Conservation (phyloP, 2,888 invertebrate genomes). For the Cistogaster globosa region DNA sequence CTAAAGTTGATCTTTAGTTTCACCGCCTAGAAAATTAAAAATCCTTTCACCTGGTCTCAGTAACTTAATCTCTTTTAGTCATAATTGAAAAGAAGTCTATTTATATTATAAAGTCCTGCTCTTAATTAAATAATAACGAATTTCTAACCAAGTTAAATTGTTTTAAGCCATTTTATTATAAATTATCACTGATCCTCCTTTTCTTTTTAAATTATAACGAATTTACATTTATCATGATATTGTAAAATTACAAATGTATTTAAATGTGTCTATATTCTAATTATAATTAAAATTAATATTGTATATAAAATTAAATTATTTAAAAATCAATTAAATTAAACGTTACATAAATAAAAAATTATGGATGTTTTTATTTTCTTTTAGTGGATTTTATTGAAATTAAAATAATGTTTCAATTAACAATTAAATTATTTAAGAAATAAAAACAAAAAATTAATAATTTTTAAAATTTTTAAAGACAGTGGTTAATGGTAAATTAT, state of each 20-base stretch:
- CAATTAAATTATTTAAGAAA: too few relatives aligned
- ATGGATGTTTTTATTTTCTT: constrained; percentile 50
- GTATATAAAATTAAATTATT: constrained; percentile 23
- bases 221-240: not conserved
- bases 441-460: too few relatives aligned
- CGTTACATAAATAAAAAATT: constrained; percentile 35
- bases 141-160: constrained; percentile 20
- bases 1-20: constrained; percentile 66
- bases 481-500: too few relatives aligned
- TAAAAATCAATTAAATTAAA: constrained; percentile 41
- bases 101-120: not conserved
- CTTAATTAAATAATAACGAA: not conserved
- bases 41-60: constrained; percentile 45
- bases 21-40: not conserved
- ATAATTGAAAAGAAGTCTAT: not conserved
- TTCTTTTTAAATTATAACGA: constrained; percentile 8
- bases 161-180: constrained; percentile 2
- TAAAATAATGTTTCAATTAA: constrained; percentile 14
- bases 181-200: not conserved
- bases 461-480: constrained; percentile 10
- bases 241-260: constrained; percentile 7
- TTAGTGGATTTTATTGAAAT: constrained; percentile 35
- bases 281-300: constrained; percentile 16
- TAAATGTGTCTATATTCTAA: constrained; percentile 15
- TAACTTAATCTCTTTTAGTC: not conserved